phyloP scores from a whole-genome alignment of 2,113 vertebrate species.

The Tachysurus vachellii region DNA sequence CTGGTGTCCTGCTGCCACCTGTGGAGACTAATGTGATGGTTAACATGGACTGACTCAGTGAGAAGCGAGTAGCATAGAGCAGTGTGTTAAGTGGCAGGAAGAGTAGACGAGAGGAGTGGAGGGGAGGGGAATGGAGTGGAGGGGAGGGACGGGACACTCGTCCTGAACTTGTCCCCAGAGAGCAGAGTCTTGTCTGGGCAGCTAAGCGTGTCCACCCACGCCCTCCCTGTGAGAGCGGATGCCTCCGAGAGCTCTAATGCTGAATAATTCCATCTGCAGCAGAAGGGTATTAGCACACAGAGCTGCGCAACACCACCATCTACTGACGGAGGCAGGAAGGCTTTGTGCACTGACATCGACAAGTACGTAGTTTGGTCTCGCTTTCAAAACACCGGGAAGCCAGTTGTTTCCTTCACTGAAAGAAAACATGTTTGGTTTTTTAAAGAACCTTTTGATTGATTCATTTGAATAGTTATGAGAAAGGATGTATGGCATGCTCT shows the following conservation, averaged over 20 bases:
- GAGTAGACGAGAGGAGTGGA: constrained; percentile 15
- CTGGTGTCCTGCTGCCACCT: constrained; percentile 23
- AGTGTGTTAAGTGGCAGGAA: constrained; percentile 48
- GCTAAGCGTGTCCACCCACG: constrained; percentile 31
- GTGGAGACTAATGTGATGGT: constrained; percentile 39
- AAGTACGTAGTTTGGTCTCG: background rate
- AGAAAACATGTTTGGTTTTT: background rate
- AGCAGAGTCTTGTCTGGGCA: constrained; percentile 48
- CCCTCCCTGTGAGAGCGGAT: constrained; percentile 11
- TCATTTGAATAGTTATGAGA: background rate
- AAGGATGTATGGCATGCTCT: background rate
- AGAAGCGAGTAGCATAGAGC: constrained; percentile 42
- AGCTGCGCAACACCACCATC: constrained; percentile 55
- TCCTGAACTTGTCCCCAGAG: constrained; percentile 39
- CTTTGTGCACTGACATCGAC: background rate
- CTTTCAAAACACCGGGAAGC: background rate
- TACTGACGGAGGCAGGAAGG: constrained; percentile 56
- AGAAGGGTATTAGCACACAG: constrained; percentile 26
- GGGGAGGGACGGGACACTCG: constrained; percentile 1
- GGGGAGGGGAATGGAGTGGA: constrained; percentile 6
- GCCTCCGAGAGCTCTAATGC: background rate
- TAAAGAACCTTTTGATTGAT: background rate
- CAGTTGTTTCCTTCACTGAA: background rate
- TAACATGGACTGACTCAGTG: constrained; percentile 45
- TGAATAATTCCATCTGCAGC: constrained; percentile 42